Percentiles rank a stretch among this genome's conserved stretches.
Evolutionary conservation across 1,140 invertebrate genomes (phyloP).

Genomic region (Diachasma alloeum): DNA sequence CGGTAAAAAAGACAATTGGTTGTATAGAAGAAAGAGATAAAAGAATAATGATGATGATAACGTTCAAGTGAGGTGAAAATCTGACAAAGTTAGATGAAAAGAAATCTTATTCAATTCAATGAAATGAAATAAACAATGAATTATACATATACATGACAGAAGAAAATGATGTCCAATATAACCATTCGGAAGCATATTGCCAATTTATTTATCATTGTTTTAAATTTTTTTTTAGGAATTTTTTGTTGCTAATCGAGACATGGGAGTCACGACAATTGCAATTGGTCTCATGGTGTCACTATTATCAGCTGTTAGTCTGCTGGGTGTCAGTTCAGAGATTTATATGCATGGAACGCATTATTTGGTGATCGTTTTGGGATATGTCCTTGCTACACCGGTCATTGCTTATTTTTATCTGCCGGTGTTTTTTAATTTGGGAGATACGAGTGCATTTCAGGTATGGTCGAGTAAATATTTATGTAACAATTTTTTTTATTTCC

Average conservation of each 20-base stretch:
- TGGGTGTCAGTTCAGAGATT: slow-evolving; percentile 89
- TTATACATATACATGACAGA: too few relatives aligned
- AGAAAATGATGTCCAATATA: too few relatives aligned
- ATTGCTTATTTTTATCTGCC: slow-evolving; percentile 84
- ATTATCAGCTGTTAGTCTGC: slow-evolving; percentile 90
- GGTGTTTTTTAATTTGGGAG: slow-evolving; percentile 85
- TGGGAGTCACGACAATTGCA: slow-evolving; percentile 82
- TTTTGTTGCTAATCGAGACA: slow-evolving; percentile 79
- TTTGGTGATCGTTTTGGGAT: slow-evolving; percentile 82
- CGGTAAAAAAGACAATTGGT: too few relatives aligned
- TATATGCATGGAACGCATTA: slow-evolving; percentile 86
- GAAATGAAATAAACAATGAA: too few relatives aligned
- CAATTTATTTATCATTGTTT: neutral
- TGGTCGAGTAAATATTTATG: neutral
- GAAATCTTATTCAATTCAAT: too few relatives aligned
- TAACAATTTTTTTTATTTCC: too few relatives aligned
- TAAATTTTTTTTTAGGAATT: slow-evolving; percentile 72
- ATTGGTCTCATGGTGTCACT: slow-evolving; percentile 93
- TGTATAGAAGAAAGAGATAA: too few relatives aligned
- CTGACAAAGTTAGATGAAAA: too few relatives aligned
- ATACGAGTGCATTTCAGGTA: slow-evolving; percentile 88
- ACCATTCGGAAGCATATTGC: too few relatives aligned
- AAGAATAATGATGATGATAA: too few relatives aligned
- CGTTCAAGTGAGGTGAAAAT: too few relatives aligned
- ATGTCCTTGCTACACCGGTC: slow-evolving; percentile 83